Base-by-base conservation (phyloP, 2,797 vertebrate genomes). In the Brachyalestes nurse region DNA sequence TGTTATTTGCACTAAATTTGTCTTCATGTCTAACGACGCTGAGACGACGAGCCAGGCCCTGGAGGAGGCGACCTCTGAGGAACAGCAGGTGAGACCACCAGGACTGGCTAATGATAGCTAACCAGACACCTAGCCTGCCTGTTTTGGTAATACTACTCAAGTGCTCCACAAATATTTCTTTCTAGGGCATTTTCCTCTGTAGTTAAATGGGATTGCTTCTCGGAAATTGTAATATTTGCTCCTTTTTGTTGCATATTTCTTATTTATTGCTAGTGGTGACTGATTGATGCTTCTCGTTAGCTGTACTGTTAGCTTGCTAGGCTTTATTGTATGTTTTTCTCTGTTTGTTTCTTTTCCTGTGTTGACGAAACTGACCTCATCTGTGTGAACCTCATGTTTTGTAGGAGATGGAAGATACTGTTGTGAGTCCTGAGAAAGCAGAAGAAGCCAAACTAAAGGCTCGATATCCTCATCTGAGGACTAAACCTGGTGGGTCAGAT, bases 361-460 rank as follows among this genome's bases (percentile, higher is more conserved):
- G 9, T 12, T 5, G 10, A n/a, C 8, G 23, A 60, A 7, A 72
- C 2, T 25, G 9, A 17, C 19, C 75, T 62, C 19, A 5, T 75
- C 4, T 3, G 1, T 62, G 2, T 23, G 60, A 2, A 14, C 7
- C 13, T 19, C 2, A 1, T 82, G 2, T 81, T 49, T 91, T 92
- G 83, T 87, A 99, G 97, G 98, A 99, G 94, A 97, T 98, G 95
- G 96, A 98, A 76, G 98, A 99, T 92, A 97, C 95, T 85, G 96
- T 99, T 73, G 94, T 96, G 86, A 98, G 96, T 88, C 98, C 97
- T 80, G 98, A 99, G 89, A 99, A 98, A 88, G 95, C 92, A 77
- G 98, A 99, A 92, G 98, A 99, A 92, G 97, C 94, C 82, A 99
- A 99, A 85, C 93, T 99, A 85, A 99, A 99, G 95, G 95, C 96